Evolutionary conservation across 2,113 vertebrate genomes (phyloP).

Genomic region (Sprattus sprattus): DNA sequence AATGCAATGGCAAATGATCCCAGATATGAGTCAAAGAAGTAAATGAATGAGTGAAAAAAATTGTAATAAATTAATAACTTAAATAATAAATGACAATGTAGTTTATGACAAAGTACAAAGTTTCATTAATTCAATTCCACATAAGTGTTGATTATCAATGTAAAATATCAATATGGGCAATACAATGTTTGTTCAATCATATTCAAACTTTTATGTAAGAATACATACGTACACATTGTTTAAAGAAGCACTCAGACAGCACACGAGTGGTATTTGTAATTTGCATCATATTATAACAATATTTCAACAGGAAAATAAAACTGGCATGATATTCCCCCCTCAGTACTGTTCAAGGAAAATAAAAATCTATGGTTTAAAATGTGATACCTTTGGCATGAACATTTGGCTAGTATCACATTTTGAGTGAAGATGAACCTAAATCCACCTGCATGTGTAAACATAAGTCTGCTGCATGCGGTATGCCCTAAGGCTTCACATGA

Average conservation of each 20-base stretch:
- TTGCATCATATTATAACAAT: not conserved
- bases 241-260: not conserved
- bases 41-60: not conserved
- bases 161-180: not conserved
- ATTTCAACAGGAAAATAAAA: not conserved
- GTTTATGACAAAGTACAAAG: not conserved
- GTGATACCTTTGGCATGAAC: slow-evolving; percentile 1
- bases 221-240: not conserved
- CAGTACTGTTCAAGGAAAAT: not conserved
- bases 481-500: slow-evolving; percentile 51
- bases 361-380: slow-evolving; percentile 9
- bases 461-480: slow-evolving; percentile 60
- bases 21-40: not conserved
- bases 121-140: not conserved
- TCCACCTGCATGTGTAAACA: slow-evolving; percentile 66
- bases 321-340: not conserved
- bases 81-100: not conserved
- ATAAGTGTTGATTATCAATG: not conserved
- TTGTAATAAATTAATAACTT: not conserved
- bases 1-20: not conserved
- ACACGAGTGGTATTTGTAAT: not conserved
- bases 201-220: not conserved
- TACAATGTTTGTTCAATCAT: not conserved
- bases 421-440: slow-evolving; percentile 56
- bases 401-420: slow-evolving; percentile 47